phyloP scores from a whole-genome alignment of 2,797 vertebrate species.

The Alcedo atthis region DNA sequence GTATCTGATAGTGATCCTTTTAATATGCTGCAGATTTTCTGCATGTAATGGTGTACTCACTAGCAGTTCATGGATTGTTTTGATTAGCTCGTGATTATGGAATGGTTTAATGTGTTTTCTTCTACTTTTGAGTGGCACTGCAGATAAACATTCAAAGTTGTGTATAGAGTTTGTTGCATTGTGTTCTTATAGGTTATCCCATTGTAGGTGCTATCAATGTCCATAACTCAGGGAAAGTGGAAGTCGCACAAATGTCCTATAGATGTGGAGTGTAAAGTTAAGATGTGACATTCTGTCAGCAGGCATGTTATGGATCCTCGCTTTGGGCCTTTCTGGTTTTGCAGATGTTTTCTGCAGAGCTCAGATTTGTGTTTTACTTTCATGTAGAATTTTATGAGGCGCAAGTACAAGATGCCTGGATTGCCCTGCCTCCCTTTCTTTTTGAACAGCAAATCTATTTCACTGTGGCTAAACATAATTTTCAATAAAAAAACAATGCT shows the following conservation, averaged over 20 bases:
- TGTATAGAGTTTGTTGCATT: not conserved
- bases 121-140: not conserved
- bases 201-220: no score
- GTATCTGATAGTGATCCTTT: conserved; percentile 13
- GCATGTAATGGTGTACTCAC: not conserved
- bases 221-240: not conserved
- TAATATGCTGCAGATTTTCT: not conserved
- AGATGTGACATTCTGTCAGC: not conserved
- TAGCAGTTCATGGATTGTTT: not conserved
- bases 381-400: not conserved
- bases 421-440: not conserved
- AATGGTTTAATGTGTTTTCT: not conserved
- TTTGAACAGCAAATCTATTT: not conserved
- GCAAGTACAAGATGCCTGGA: not conserved
- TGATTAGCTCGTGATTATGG: conserved; percentile 25
- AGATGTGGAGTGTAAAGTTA: not conserved
- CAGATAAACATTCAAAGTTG: conserved; percentile 8
- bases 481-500: not conserved
- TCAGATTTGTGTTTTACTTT: not conserved
- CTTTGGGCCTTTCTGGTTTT: conserved; percentile 1
- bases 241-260: not conserved
- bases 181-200: conserved; percentile 13
- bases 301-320: not conserved
- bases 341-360: not conserved
- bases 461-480: not conserved